Conservation (phyloP, 2,113 vertebrate species). For the Menidia beryllina region DNA sequence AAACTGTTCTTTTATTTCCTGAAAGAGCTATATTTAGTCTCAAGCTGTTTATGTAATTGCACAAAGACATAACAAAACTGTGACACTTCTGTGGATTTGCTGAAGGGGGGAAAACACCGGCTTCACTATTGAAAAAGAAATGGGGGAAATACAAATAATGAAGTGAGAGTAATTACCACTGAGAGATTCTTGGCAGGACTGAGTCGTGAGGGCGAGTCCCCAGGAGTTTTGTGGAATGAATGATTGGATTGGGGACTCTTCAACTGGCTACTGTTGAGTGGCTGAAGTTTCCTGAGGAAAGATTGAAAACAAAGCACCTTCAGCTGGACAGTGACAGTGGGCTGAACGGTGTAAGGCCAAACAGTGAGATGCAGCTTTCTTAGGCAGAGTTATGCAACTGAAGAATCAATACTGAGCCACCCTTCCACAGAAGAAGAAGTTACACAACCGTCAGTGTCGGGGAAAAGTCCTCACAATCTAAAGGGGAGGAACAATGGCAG, state of each 20-base stretch:
- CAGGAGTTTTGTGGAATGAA: conserved; percentile 80
- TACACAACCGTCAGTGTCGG: conserved; percentile 3
- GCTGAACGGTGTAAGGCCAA: conserved; percentile 41
- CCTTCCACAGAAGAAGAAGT: conserved; percentile 29
- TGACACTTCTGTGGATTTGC: neutral
- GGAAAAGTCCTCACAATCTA: conserved; percentile 52
- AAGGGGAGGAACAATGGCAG: conserved; percentile 73
- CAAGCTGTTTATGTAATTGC: neutral
- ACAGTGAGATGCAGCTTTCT: conserved; percentile 29
- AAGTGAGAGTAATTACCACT: conserved; percentile 75
- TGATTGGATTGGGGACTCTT: conserved; percentile 81
- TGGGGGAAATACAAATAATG: conserved; percentile 15
- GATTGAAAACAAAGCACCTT: conserved; percentile 61
- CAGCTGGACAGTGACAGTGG: conserved; percentile 23
- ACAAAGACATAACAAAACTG: neutral
- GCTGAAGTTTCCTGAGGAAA: conserved; percentile 82
- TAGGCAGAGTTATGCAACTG: conserved; percentile 30
- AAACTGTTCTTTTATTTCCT: conserved; percentile 4
- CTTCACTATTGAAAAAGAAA: conserved; percentile 6
- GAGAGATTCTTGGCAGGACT: conserved; percentile 83
- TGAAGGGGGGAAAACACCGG: conserved; percentile 18
- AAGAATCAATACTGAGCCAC: conserved; percentile 6
- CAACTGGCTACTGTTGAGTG: conserved; percentile 76
- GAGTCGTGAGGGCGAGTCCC: conserved; percentile 80
- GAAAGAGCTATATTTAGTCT: conserved; percentile 4